Conservation (phyloP, 35 echinoderm and acorn worm genomes). For the Amphiura filiformis region DNA sequence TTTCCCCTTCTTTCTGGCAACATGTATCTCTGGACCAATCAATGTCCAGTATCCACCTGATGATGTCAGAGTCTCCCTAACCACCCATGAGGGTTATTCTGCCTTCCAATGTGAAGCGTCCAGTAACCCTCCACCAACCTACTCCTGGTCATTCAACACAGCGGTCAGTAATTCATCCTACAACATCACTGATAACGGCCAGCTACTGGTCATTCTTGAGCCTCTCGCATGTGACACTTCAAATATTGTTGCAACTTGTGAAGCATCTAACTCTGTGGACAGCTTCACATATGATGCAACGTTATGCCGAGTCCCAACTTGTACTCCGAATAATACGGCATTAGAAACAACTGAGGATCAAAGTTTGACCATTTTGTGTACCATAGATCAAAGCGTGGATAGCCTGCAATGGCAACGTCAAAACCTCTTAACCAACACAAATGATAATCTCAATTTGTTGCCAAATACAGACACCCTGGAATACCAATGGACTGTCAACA, state of each 20-base stretch:
- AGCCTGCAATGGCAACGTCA: not conserved
- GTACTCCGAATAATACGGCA: not conserved
- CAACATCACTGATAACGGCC: not conserved
- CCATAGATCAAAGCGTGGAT: not conserved
- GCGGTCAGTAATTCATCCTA: not conserved
- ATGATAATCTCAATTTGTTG: not conserved
- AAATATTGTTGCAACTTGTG: constrained; percentile 4
- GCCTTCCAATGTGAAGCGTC: not conserved
- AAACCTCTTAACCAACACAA: too few relatives aligned
- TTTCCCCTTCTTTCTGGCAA: not conserved
- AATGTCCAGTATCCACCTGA: not conserved
- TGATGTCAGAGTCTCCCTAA: not conserved
- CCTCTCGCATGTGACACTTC: not conserved
- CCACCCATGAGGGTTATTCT: not conserved
- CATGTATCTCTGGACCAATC: constrained; percentile 11
- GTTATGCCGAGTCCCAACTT: not conserved
- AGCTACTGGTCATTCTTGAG: constrained; percentile 8
- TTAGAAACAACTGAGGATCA: not conserved
- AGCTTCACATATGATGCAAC: not conserved
- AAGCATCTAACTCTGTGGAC: not conserved
- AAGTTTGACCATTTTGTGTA: not conserved
- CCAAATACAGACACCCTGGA: not conserved
- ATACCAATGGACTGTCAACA: not conserved
- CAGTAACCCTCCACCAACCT: not conserved
- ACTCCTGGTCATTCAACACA: constrained; percentile 3